Percentiles rank a stretch among this genome's conserved stretches.
Conservation (phyloP, 2,113 vertebrate species). For the Fulmarus glacialis region DNA sequence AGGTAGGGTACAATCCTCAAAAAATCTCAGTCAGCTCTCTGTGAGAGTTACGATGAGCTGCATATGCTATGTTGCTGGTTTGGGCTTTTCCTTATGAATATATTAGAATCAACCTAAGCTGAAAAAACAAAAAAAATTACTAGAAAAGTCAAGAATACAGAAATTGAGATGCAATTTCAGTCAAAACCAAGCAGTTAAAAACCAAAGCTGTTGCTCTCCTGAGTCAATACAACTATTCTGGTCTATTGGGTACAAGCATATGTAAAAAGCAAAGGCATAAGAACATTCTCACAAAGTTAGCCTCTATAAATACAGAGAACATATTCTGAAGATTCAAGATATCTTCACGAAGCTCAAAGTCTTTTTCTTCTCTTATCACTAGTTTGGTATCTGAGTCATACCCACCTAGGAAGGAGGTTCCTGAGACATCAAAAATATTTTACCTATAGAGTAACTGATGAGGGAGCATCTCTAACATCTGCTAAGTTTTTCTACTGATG, state of each 20-base stretch:
- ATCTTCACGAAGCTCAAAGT: not conserved
- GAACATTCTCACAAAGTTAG: not conserved
- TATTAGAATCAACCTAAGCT: not conserved
- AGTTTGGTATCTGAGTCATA: not conserved
- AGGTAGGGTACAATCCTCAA: not conserved
- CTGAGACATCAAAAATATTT: not conserved
- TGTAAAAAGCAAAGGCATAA: not conserved
- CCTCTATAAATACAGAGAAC: not conserved
- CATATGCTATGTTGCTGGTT: not conserved
- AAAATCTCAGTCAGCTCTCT: not conserved
- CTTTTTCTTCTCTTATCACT: not conserved
- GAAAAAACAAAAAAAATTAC: not conserved
- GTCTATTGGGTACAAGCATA: not conserved
- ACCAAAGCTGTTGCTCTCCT: not conserved
- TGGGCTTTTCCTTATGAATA: not conserved
- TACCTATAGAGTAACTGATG: not conserved
- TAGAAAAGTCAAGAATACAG: not conserved
- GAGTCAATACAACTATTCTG: not conserved
- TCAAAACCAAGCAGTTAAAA: not conserved
- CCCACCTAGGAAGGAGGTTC: not conserved
- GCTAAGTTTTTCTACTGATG: not conserved
- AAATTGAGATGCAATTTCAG: not conserved
- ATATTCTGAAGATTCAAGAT: not conserved
- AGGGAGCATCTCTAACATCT: not conserved
- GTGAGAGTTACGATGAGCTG: not conserved